Evolutionary conservation across 2,888 invertebrate species (phyloP).

Genomic region (Morinoia aosen): DNA sequence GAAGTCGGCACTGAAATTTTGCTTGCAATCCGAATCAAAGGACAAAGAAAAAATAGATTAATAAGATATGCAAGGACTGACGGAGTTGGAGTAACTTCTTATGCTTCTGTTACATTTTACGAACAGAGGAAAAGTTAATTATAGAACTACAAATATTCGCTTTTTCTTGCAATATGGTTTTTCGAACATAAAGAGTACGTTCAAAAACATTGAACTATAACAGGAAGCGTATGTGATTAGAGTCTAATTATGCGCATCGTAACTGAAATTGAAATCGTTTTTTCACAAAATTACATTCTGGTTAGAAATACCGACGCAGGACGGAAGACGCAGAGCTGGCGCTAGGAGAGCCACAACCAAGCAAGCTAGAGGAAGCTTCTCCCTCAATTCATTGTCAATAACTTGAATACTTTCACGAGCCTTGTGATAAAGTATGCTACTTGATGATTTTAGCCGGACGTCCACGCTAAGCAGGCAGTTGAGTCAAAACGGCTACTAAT

Average conservation of each 20-base stretch:
- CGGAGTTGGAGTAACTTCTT: not conserved
- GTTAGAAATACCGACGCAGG: too few relatives aligned
- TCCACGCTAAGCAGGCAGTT: not conserved
- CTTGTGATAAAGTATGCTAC: not conserved
- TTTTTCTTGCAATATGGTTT: not conserved
- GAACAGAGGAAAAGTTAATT: not conserved
- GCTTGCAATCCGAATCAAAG: not conserved
- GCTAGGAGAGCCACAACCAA: too few relatives aligned
- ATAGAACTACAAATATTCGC: not conserved
- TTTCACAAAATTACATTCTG: too few relatives aligned
- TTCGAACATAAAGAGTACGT: not conserved
- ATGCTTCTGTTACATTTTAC: not conserved
- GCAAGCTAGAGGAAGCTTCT: too few relatives aligned
- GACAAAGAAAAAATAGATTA: not conserved
- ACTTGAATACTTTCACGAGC: not conserved
- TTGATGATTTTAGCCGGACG: not conserved
- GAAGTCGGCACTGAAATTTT: not conserved
- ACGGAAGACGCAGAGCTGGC: too few relatives aligned
- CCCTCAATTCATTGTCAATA: not conserved
- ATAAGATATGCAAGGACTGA: not conserved
- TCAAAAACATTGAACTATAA: not conserved
- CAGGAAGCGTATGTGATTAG: not conserved
- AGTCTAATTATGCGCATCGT: too few relatives aligned
- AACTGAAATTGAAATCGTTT: too few relatives aligned
- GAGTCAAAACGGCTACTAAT: not conserved